Base-by-base conservation (phyloP, 2,797 vertebrate genomes). In the Vipera ursinii region DNA sequence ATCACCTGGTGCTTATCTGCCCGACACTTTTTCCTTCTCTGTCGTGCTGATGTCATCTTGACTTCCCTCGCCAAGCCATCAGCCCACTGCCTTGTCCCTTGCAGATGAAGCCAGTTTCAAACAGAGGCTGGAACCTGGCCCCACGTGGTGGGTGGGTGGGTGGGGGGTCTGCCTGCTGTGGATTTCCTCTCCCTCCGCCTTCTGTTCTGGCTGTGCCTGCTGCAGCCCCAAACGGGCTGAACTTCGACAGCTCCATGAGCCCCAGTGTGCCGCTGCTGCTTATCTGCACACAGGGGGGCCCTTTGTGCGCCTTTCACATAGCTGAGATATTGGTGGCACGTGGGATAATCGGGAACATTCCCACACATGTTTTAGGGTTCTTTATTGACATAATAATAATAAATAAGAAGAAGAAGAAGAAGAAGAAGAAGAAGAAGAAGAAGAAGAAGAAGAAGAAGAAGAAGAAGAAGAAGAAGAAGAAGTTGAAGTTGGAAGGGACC, bases 1-100 rank as follows among this genome's bases (percentile, higher is more conserved):
- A 93, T 93, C 92, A 91, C 92, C 48, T 13, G 32, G 9, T 12
- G 15, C 90, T 93, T 93, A 93, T 93, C 92, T 65, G 51, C 32
- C 51, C 17, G 65, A 24, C n/a, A 12, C 48, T 13, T 59, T 73
- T 88, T 63, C 26, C 86, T 38, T 6, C 22, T 1, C 63, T 90
- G 92, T 91, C 90, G 91, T n/a, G 9, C 24, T 56, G 92, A 73
- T 91, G 90, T 86, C 90, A 91, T 91, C 69, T 89, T 86, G 90
- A 85, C 90, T 85, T 10, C 90, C 48, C 57, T 85, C 24, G 3
- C 86, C 86, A n/a, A 61, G 92, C n/a, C 82, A 28, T 13, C 86
- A 4, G 78, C 92, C 24, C 48, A 17, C 69, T 57, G 24, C 59
- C 89, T 85, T 48, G 69, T 85, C 82, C 55, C 55, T 1, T 8